Conservation (phyloP, 2,797 vertebrate species). For the Molossus alvarezi region DNA sequence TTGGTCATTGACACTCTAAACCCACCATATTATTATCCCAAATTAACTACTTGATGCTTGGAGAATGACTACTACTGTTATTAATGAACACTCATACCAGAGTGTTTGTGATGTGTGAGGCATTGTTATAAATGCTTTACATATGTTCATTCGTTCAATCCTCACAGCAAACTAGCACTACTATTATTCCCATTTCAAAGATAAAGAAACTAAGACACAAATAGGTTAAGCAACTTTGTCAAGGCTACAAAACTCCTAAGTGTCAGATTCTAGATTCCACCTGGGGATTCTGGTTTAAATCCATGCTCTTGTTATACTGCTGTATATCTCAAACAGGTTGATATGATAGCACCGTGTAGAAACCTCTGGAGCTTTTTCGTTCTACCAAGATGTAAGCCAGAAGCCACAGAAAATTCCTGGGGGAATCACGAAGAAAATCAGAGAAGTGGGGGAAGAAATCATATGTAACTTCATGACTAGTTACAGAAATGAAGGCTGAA, state of each 20-base stretch:
- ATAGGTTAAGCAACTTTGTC: not conserved
- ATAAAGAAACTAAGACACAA: not conserved
- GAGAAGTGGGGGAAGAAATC: not conserved
- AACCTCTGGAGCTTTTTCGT: not conserved
- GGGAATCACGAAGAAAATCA: not conserved
- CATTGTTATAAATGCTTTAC: not conserved
- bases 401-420: not conserved
- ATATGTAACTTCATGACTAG: not conserved
- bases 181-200: too few species aligned
- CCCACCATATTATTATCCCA: not conserved
- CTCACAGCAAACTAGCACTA: not conserved
- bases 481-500: conserved; percentile 5
- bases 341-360: not conserved
- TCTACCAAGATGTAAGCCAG: not conserved
- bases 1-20: not conserved
- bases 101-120: not conserved
- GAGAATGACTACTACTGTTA: not conserved
- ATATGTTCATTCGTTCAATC: not conserved
- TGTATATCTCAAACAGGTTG: not conserved
- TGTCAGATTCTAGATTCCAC: not conserved
- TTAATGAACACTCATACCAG: not conserved
- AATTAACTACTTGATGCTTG: not conserved
- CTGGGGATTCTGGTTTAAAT: not conserved
- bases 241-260: not conserved
- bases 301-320: not conserved